Conservation (phyloP, 92 coral and sea anemone species). For the Pocillopora grandis region DNA sequence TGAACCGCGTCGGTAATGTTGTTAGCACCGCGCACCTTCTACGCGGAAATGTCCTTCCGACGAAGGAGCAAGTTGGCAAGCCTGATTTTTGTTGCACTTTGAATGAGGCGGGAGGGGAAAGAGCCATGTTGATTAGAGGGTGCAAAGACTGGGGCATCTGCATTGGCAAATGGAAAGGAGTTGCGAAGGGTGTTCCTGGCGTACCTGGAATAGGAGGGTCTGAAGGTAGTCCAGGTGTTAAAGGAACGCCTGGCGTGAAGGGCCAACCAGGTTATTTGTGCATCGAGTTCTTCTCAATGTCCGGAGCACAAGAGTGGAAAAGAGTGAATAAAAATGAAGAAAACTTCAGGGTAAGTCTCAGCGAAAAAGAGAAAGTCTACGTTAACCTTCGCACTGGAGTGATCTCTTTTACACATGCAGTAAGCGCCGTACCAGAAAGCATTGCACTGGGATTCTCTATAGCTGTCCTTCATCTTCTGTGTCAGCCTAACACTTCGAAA, state of each 20-base stretch:
- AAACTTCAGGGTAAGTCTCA: conserved; percentile 21
- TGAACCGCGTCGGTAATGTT: conserved; percentile 49
- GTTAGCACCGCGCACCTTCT: conserved; percentile 73
- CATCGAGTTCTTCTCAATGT: conserved; percentile 14
- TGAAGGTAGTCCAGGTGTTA: not conserved
- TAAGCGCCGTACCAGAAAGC: conserved; percentile 55
- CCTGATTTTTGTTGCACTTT: conserved; percentile 28
- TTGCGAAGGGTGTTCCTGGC: too few relatives aligned
- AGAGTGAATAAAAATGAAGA: conserved; percentile 49
- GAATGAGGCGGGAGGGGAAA: conserved; percentile 42
- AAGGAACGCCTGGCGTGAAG: conserved; percentile 6
- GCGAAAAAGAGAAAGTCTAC: conserved; percentile 30
- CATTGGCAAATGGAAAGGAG: conserved; percentile 57
- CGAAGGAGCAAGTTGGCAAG: conserved; percentile 32
- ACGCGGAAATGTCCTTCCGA: conserved; percentile 63
- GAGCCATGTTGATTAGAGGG: conserved; percentile 70
- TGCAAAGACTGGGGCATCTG: conserved; percentile 65
- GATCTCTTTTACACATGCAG: conserved; percentile 21
- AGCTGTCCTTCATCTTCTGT: conserved; percentile 59
- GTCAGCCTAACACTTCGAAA: conserved; percentile 62
- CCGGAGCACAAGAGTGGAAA: conserved; percentile 48
- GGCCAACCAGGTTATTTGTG: conserved; percentile 36
- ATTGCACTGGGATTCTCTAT: conserved; percentile 59
- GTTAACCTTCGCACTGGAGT: conserved; percentile 47
- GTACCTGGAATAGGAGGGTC: too few relatives aligned